Base-by-base conservation (phyloP, 2,113 vertebrate species). In the Chaetodon trifascialis region DNA sequence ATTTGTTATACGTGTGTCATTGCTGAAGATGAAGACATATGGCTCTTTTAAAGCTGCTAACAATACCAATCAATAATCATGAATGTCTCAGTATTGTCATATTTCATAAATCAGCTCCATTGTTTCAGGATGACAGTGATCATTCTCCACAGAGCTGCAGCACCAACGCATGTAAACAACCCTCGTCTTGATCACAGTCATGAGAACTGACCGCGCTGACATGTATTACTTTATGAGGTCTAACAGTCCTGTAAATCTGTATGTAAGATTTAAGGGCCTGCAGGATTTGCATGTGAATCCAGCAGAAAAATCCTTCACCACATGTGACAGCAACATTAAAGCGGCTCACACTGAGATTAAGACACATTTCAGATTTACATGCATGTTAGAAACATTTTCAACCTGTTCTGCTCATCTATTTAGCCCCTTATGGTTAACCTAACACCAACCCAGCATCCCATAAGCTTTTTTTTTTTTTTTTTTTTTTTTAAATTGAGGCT, bases 31-130 rank as follows among this genome's bases (percentile, higher is more conserved):
- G 93, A 95, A 95, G 95, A 96, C 91, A 88, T 95, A 95, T 94
- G 86, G 92, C 90, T 93, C 92, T 93, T 96, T 95, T 95, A 95
- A 95, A 91, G 91, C 93, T 81, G 92, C 94, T 95, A 96, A 96
- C 95, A 95, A 95, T 95, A 94, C 93, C 95, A 94, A 95, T 96
- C 95, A 95, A 96, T 96, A 96, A 95, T 93, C 93, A 94, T 94
- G 93, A 95, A 92, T 90, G 94, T 95, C 94, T 91, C 87, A 81
- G 85, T 90, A 93, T 92, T 91, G 94, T 95, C 94, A 94, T 92
- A 95, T 94, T 95, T 94, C 93, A 95, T 95, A 95, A 92, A 95
- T 95, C 94, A 95, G 85, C 90, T 83, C 88, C 87, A 89, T 93
- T 94, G 94, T 94, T 92, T 88, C 60, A 58, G 82, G 91, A 93